These are phyloP conservation scores for Gavialis gangeticus DNA, from an alignment of 2,113 vertebrate genomes.

Conservation along the genomic window DNA sequence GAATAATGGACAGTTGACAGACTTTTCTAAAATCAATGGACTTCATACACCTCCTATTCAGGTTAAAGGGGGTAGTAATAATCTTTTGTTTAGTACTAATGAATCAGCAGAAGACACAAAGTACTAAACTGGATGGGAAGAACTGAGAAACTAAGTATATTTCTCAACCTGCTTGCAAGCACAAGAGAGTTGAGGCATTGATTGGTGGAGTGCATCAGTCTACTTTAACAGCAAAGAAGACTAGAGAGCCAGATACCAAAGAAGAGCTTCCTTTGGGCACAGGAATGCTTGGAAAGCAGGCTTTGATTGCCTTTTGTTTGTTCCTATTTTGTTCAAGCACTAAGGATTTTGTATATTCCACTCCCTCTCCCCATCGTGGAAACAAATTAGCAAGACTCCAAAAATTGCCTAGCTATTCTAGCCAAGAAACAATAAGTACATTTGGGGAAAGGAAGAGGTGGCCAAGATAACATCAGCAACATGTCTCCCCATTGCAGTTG, in stretches of 20 bases:
- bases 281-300: background rate
- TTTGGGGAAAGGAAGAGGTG: slow-evolving; percentile 6
- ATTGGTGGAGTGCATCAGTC: background rate
- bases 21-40: background rate
- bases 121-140: background rate
- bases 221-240: background rate
- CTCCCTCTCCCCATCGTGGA: background rate
- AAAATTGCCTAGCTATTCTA: background rate
- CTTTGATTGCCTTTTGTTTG: background rate
- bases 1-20: background rate
- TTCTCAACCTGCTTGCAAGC: background rate
- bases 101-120: background rate
- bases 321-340: background rate
- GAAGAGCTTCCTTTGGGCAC: background rate
- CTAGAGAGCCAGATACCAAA: background rate
- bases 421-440: background rate
- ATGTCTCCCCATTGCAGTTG: no score
- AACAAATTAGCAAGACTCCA: background rate
- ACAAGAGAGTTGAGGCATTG: accelerated
- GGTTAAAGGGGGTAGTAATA: background rate
- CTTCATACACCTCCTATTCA: background rate
- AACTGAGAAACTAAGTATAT: background rate
- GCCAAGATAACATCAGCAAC: background rate
- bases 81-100: background rate
- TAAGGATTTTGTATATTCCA: background rate